Conservation (phyloP, 2,113 vertebrate genomes). For the Lophura nycthemera region DNA sequence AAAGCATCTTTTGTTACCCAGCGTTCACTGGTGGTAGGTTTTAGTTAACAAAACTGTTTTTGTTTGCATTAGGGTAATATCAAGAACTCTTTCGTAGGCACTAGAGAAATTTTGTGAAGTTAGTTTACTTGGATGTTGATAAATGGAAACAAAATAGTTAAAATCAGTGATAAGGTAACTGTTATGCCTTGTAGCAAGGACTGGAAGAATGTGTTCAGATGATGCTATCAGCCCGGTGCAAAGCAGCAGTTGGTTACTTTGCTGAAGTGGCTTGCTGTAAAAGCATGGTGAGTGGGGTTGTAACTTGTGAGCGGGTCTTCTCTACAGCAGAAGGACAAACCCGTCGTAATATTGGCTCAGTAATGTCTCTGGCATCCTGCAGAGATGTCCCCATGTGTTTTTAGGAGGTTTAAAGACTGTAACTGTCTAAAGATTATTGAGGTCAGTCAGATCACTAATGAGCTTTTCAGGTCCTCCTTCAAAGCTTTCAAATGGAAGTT, state of each 20-base stretch:
- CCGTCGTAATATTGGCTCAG: neutral
- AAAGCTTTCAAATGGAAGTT: neutral
- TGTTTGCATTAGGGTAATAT: neutral
- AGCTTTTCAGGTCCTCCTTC: neutral
- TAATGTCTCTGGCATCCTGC: neutral
- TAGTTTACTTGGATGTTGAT: neutral
- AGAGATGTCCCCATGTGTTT: neutral
- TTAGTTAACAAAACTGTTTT: constrained; percentile 53
- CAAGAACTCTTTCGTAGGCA: neutral
- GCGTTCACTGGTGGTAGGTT: constrained; percentile 12
- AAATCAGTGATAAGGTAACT: neutral
- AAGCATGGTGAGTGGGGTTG: accelerated
- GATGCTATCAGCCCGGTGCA: neutral
- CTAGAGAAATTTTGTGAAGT: neutral
- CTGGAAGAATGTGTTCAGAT: neutral
- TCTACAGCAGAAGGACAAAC: neutral
- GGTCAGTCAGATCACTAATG: neutral
- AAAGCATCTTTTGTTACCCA: constrained; percentile 62
- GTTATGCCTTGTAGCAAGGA: neutral
- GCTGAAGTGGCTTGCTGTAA: neutral
- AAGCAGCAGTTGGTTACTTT: neutral
- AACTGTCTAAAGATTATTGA: neutral
- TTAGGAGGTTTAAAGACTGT: neutral
- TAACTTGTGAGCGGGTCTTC: neutral
- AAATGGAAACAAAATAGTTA: neutral